Evolutionary conservation across 2,888 invertebrate genomes (phyloP), one percentile per base, ranked within the genome.

Genomic region (Anorthoa munda): DNA sequence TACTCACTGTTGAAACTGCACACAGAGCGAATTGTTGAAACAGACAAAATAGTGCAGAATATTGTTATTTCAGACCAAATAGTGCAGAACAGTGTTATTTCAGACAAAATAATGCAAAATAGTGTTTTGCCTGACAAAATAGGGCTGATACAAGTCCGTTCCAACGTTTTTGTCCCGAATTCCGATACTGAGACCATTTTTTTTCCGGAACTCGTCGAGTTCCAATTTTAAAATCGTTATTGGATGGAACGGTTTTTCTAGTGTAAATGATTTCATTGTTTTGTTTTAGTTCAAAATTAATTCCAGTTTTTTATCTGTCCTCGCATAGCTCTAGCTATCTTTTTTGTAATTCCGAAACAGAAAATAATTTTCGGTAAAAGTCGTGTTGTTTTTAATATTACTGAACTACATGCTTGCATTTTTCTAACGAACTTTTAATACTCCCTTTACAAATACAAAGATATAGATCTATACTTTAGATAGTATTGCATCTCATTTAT

Each of bases 1-100:
- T 59, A 72, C 26, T 26, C 65, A 50, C 23, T 63, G 72, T 82
- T 77, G 73, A 80, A 66, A 59, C 26, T 63, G 68, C 72, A 76
- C 66, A 21, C 11, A n/a, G 4, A 46, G 21, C 11, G 21, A 50
- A 59, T 51, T 23, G 59, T 56, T 64, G 15, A 66, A 65, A 53
- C 53, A 48, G 46, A 50, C 58, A 50, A 64, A 39, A 60, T 61
- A 45, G 56, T 50, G 61, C 39, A 53, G 9, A 39, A 39, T 39
- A 9, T 12, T 13, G 23, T 55, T 23, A 55, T 23, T 23, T 23
- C 53, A 23, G 45, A 23, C 60, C 48, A 66, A 46, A 53, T 59
- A 53, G 46, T 39, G 59, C 59, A 58, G 48, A 45, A 58, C 13
- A 45, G 26, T 50, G 21, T 21, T 21, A 45, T 60, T 60, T 21